These are phyloP conservation scores for Drosophila ambigua DNA, from an alignment of 1,140 invertebrate genomes.

Conservation along the genomic window DNA sequence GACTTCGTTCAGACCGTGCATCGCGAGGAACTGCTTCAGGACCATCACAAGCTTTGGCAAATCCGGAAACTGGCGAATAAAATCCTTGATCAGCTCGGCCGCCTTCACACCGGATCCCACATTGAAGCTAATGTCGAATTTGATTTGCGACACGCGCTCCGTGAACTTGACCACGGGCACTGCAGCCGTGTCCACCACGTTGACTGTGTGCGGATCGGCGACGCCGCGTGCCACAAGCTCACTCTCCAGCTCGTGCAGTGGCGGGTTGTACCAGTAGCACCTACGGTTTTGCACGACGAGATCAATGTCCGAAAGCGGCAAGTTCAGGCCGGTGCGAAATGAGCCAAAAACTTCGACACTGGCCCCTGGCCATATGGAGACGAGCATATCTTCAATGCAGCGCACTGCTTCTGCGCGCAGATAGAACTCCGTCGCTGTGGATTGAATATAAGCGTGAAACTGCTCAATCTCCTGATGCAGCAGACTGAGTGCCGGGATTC, in stretches of 20 bases:
- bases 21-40: conserved; percentile 53
- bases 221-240: conserved; percentile 35
- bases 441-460: conserved; percentile 54
- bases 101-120: conserved; percentile 52
- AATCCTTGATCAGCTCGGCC: conserved; percentile 50
- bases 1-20: conserved; percentile 56
- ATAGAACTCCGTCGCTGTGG: conserved; percentile 47
- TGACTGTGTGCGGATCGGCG: conserved; percentile 25
- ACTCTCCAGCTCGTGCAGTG: conserved; percentile 35
- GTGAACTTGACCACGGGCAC: conserved; percentile 67
- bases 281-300: conserved; percentile 33
- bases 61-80: conserved; percentile 49
- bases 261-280: conserved; percentile 14
- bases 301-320: conserved; percentile 60
- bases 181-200: conserved; percentile 57
- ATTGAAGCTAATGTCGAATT: conserved; percentile 66
- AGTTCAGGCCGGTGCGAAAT: conserved; percentile 51
- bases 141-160: conserved; percentile 49
- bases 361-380: conserved; percentile 42
- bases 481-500: conserved; percentile 35
- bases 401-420: conserved; percentile 43
- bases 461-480: conserved; percentile 59
- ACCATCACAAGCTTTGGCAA: conserved; percentile 63
- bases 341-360: conserved; percentile 61
- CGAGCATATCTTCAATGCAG: conserved; percentile 45